Evolutionary conservation across 2,888 invertebrate species (phyloP), one percentile per base, ranked within the genome.

Genomic region (Dyspetes luteomarginatus): DNA sequence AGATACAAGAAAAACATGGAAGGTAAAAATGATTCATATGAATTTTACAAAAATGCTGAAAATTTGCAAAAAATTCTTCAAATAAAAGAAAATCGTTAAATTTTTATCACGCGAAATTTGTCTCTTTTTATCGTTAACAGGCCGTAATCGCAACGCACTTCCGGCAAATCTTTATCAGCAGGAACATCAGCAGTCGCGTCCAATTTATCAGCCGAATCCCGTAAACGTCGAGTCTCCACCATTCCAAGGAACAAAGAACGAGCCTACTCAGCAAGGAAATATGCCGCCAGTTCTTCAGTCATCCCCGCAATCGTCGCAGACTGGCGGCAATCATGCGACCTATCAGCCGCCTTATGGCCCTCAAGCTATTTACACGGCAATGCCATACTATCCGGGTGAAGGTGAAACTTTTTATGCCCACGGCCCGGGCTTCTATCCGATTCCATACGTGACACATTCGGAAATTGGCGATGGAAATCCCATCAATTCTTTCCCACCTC

Each of bases 401-500:
- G 64, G 82, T 1, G 89, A 89, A 15, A 64, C 78, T 19, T 88
- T 82, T 43, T 90, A 85, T 64, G 72, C 87, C 3, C 80, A 86
- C 1, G 85, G 75, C 41, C 68, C 85, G 2, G 86, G 83, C 15
- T 87, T 85, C 22, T 84, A 85, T 36, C 83, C 88, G 1, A 43
- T 89, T 2, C 82, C 88, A 0, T 89, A 86, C n/a, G 28, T 88
- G n/a, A 75, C 87, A 0, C 85, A 83, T 26, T 71, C 87, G 3
- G 89, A 89, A 0, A 69, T 85, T 3, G n/a, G 75, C 3, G 88
- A 89, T 0, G 84, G 71, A 1, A 86, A 73, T 36, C 78, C 67
- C 45, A 56, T 80, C 1, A 82, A 84, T 26, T 58, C 83, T 0
- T 89, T 77, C 9, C 71, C 84, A 7, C 86, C 48, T 48, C 48